Evolutionary conservation across 2,888 invertebrate species (phyloP).

Genomic region (Torymus texanus): DNA sequence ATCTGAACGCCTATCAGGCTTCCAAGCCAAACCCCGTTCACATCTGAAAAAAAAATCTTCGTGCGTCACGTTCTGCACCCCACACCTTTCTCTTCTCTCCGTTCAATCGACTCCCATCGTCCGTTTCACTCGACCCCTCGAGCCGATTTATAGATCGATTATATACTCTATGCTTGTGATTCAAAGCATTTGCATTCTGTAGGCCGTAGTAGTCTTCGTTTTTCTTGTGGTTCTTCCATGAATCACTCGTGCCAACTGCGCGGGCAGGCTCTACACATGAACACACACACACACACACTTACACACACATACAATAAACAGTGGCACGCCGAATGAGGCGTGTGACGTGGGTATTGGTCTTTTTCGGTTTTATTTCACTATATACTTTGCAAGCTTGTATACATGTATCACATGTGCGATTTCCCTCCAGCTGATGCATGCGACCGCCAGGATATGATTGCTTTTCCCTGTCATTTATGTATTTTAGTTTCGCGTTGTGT

Average conservation of each 20-base stretch:
- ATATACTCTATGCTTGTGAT: slow-evolving; percentile 74
- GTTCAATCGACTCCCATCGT: no score
- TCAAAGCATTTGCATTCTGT: slow-evolving; percentile 74
- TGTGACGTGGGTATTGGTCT: slow-evolving; percentile 66
- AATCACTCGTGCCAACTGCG: slow-evolving; percentile 72
- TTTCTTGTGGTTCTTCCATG: slow-evolving; percentile 60
- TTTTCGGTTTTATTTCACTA: slow-evolving; percentile 55
- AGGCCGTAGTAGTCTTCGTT: slow-evolving; percentile 59
- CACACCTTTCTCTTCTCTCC: no score
- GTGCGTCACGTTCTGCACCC: no score
- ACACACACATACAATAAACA: slow-evolving; percentile 67
- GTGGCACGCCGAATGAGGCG: slow-evolving; percentile 67
- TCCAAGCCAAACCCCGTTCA: no score
- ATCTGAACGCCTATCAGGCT: no score
- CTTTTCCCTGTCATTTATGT: no score
- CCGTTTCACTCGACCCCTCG: slow-evolving; percentile 60
- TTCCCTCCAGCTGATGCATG: no score
- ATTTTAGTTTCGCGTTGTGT: no score
- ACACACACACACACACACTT: slow-evolving; percentile 60
- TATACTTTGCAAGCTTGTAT: no score
- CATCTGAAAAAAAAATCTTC: no score
- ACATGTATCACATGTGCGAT: no score
- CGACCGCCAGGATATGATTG: no score
- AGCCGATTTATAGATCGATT: slow-evolving; percentile 75
- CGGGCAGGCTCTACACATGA: slow-evolving; percentile 65